Base-by-base conservation (phyloP, 2,113 vertebrate species). In the Pardalotus punctatus region DNA sequence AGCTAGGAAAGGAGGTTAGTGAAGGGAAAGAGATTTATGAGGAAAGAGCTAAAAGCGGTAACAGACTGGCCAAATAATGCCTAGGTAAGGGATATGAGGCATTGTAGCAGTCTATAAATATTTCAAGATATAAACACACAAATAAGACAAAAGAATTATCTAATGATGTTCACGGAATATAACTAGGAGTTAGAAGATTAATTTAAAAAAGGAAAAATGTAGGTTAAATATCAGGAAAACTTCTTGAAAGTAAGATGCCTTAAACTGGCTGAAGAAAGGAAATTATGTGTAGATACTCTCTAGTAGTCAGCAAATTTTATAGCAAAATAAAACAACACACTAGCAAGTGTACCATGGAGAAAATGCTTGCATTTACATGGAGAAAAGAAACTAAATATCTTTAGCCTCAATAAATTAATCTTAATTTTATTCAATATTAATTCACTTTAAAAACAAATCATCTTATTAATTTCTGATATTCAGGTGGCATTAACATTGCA, bases 101-200 rank as follows among this genome's bases (percentile, higher is more conserved):
- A 74, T 77, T 31, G 42, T 83, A 97, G 56, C 92, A 96, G 85
- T 61, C 95, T 86, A 96, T 95, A 96, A 96, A 96, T 96, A 94
- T 86, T 86, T 92, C 90, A 78, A 60, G 81, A 60, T 48, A 86
- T 92, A 92, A 90, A 83, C 64, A 86, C 54, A 64, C 51, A 96
- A 96, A 96, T 77, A 95, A 81, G 67, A 82, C 66, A 81, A 83
- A 93, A 86, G 56, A 88, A 95, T 93, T 94, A 84, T 69, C 91
- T 91, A 71, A 56, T 57, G 78, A 38, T 31, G 14, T 62, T 77
- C 66, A 28, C 12, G 42, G 58, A 27, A 58, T 86, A 66, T 36
- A 93, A 88, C 87, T 67, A 81, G 92, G 90, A 93, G 85, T 78
- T 78, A 73, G 50, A 95, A 91, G 71, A 94, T 54, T 70, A 77